Percentiles rank a stretch among this genome's conserved stretches.
Conservation (phyloP, 2,888 invertebrate genomes). For the Steinernema carpocapsae region DNA sequence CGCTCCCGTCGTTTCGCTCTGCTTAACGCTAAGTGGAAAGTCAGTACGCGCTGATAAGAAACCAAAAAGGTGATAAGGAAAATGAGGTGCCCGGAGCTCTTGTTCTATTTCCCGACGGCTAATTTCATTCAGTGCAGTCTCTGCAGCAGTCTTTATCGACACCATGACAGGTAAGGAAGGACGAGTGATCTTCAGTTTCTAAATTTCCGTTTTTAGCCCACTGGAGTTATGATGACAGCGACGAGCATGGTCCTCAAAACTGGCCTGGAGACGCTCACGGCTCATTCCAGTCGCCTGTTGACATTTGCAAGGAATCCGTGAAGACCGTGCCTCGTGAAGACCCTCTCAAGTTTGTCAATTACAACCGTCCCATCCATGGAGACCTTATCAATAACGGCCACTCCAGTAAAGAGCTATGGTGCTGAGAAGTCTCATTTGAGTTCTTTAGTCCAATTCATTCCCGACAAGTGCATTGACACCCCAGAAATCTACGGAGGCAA, state of each 20-base stretch:
- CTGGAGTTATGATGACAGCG: slow-evolving; percentile 62
- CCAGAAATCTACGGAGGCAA: slow-evolving; percentile 66
- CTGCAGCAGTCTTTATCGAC: too few relatives aligned
- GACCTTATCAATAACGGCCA: slow-evolving; percentile 66
- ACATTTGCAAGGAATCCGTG: slow-evolving; percentile 56
- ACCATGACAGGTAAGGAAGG: too few relatives aligned
- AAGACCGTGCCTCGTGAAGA: slow-evolving; percentile 49
- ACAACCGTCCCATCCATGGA: slow-evolving; percentile 58
- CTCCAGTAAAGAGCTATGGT: slow-evolving; percentile 50
- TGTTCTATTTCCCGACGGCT: too few relatives aligned
- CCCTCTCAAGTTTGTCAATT: slow-evolving; percentile 63
- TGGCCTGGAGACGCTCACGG: slow-evolving; percentile 56
- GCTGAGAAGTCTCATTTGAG: too few relatives aligned
- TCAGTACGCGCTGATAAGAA: neutral
- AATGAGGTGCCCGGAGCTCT: neutral
- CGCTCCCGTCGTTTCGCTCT: neutral
- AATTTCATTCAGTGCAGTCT: slow-evolving; percentile 19
- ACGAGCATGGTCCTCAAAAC: too few relatives aligned
- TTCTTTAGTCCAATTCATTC: slow-evolving; percentile 65
- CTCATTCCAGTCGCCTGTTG: slow-evolving; percentile 62
- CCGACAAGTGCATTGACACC: slow-evolving; percentile 51
- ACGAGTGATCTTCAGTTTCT: too few relatives aligned
- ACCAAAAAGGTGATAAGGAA: slow-evolving; percentile 9
- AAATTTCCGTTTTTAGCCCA: slow-evolving; percentile 43
- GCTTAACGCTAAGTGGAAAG: neutral